A percentile compares a stretch with the other conserved stretches of the same genome.
These are phyloP conservation scores for Mastacembelus armatus DNA, from an alignment of 2,797 vertebrate species.

Conservation along the genomic window DNA sequence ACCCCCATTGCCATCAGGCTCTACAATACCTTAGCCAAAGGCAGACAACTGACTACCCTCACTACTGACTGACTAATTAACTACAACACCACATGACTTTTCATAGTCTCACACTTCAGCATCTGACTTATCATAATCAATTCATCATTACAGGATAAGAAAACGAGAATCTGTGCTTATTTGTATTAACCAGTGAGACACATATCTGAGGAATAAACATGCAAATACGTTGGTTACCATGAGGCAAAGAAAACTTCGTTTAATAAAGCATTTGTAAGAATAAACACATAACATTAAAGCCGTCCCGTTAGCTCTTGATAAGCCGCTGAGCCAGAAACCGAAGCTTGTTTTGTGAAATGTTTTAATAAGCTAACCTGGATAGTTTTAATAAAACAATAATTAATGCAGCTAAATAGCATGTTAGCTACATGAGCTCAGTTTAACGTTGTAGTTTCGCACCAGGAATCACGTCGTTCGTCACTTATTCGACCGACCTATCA, in stretches of 20 bases:
- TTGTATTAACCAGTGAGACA: neutral
- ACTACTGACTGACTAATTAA: too few species aligned
- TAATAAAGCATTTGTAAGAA: too few species aligned
- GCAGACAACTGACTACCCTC: too few species aligned
- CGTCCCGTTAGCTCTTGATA: neutral
- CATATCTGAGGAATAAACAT: too few species aligned
- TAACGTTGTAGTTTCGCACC: neutral
- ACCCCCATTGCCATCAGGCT: too few species aligned
- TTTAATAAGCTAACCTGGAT: neutral
- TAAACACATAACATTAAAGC: neutral
- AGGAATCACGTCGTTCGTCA: neutral
- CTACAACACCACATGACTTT: too few species aligned
- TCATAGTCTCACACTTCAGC: neutral
- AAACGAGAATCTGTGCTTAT: neutral
- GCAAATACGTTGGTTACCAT: neutral
- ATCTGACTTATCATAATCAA: neutral
- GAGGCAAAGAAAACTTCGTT: neutral
- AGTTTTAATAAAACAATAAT: neutral
- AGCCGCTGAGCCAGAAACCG: neutral
- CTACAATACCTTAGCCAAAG: too few species aligned
- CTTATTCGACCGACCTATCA: neutral
- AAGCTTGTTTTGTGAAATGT: neutral
- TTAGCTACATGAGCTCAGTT: neutral
- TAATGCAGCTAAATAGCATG: neutral
- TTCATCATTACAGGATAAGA: neutral